These are phyloP conservation scores for Cyanoramphus novaezelandiae DNA, from an alignment of 2,113 vertebrate genomes.

Conservation along the genomic window DNA sequence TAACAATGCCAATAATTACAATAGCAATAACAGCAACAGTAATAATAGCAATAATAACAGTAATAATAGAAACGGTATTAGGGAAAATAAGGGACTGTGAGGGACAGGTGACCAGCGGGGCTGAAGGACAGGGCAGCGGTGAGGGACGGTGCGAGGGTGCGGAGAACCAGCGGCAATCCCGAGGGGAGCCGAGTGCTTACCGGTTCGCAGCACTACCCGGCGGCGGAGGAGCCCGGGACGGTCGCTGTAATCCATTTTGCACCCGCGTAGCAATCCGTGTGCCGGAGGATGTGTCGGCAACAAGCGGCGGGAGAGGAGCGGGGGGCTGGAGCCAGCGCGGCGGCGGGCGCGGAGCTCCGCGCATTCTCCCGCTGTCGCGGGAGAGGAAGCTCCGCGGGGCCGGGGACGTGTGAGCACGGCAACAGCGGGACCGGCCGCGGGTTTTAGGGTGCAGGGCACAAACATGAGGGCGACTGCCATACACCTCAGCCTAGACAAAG, in stretches of 20 bases:
- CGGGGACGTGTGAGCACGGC: not conserved
- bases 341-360: not conserved
- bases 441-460: not conserved
- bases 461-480: constrained; percentile 61
- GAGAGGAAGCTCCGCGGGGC: not conserved
- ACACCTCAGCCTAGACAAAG: constrained; percentile 83
- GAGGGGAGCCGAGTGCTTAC: constrained; percentile 60
- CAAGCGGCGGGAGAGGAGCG: not conserved
- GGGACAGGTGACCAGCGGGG: not conserved
- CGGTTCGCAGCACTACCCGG: constrained; percentile 33
- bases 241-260: constrained; percentile 74
- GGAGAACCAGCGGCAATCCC: not conserved
- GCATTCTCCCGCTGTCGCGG: constrained; percentile 12
- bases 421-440: not conserved
- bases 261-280: constrained; percentile 24
- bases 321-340: not conserved
- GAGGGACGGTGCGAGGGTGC: not conserved
- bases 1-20: not conserved
- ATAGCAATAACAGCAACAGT: not conserved
- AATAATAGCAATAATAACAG: not conserved
- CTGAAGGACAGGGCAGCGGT: not conserved
- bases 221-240: constrained; percentile 29
- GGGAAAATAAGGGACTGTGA: not conserved
- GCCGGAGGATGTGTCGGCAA: not conserved
- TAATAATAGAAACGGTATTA: too few species aligned